Evolutionary conservation across 2,113 vertebrate species (phyloP).

Genomic region (Mustelus asterias): DNA sequence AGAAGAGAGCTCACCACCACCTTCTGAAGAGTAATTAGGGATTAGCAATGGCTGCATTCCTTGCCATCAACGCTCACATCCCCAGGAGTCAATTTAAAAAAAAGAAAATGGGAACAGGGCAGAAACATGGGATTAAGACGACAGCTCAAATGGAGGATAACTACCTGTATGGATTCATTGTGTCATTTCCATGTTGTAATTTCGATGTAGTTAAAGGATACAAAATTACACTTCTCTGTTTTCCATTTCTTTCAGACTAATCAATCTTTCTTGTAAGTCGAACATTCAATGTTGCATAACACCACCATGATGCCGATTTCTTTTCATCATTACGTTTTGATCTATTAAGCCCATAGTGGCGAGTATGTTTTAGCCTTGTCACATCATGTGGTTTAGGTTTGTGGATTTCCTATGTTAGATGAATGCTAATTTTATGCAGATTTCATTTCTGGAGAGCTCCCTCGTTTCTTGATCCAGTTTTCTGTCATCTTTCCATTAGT

Average conservation of each 20-base stretch:
- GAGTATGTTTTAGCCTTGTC: not conserved
- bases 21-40: not conserved
- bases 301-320: not conserved
- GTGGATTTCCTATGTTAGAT: not conserved
- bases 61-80: not conserved
- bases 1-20: not conserved
- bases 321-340: not conserved
- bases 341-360: not conserved
- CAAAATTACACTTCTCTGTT: not conserved
- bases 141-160: not conserved
- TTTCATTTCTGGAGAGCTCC: not conserved
- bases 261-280: not conserved
- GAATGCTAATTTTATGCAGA: not conserved
- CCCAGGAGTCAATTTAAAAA: not conserved
- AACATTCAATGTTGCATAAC: not conserved
- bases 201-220: not conserved
- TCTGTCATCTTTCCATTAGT: not conserved
- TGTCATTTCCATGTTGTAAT: not conserved
- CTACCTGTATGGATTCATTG: not conserved
- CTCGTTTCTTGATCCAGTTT: not conserved
- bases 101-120: not conserved
- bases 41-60: not conserved
- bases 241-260: not conserved
- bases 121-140: not conserved
- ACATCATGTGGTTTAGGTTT: not conserved